Base-by-base conservation (phyloP, 2,888 invertebrate genomes). In the Drosophila differens region DNA sequence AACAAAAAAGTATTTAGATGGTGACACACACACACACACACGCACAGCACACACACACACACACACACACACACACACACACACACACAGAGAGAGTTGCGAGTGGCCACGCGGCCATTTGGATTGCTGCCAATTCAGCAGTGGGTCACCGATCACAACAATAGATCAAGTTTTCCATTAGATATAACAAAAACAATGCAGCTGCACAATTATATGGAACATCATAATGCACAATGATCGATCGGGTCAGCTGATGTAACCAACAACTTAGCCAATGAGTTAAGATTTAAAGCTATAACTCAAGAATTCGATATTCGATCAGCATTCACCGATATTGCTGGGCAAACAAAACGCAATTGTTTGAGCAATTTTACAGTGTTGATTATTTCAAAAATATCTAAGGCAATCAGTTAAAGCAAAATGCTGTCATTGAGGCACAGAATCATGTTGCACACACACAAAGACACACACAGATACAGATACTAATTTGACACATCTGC, bases 41-140 rank as follows among this genome's bases (percentile, higher is more conserved):
- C 37, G 32, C 10, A 37, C 39, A 64, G n/a, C 33, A 52, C 25
- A 47, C 14, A 28, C 25, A 61, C 25, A 64, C 22, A 37, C 19
- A 58, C 14, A 58, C 54, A 78, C 55, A 39, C 44, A 54, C 14
- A 41, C 16, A 68, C 33, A 12, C n/a, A 49, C 22, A 22, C 22
- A 22, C 22, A 61, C 25, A 64, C 22, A 37, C 19, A 58, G 12
- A 58, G 10, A 44, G 32, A 44, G 22, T 9, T 25, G 25, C 16
- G 9, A 25, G 16, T 25, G 61, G 67, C 76, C 76, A 82, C 69
- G 66, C 79, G 79, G 55, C 51, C 57, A 66, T 49, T 76, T 70
- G 67, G 74, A 35, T n/a, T 19, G 32, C 30, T 59, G 76, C 76
- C 76, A 73, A 68, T 44, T 33, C n/a, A 57, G 44, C 72, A 64